Evolutionary conservation across 2,113 vertebrate genomes (phyloP), one percentile per base, ranked within the genome.

Genomic region (Saguinus midas): DNA sequence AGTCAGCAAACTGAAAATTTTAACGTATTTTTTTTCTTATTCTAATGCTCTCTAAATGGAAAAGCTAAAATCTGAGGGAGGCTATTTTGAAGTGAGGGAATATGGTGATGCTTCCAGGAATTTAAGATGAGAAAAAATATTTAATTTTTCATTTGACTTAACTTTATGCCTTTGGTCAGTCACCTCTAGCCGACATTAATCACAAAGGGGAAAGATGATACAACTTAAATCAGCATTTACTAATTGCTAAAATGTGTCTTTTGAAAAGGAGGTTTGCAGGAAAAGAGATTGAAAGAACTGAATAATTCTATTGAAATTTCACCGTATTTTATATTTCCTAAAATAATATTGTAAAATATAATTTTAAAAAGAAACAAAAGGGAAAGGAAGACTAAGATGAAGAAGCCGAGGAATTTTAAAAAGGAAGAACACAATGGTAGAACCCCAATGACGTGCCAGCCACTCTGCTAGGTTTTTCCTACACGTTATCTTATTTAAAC

Each of bases 121-220:
- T 79, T 86, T 78, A 85, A 50, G 64, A 82, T 94, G 82, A 81
- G 12, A 91, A 85, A 68, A 81, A 96, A 52, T 43, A 61, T 18
- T 79, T 85, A 87, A 90, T 80, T 97, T 95, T 35, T 82, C 85
- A 86, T 86, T 94, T 79, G 85, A 97, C 37, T 81, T 50, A 87
- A 68, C 5, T 23, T 68, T 76, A 35, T 79, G 52, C 52, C 23
- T 91, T 88, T 80, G 25, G 43, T 27, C 48, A 93, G 13, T 88
- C 73, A 58, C 37, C 55, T 84, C 48, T 82, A 70, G 37, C 57
- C 80, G 50, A 76, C 70, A 79, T 35, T n/a, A 66, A 90, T 0
- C 45, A 50, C 45, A 29, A 50, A 81, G 6, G 9, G 4, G 37
- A 93, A 68, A 72, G 2, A 73, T 70, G 52, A 73, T 64, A 64